Evolutionary conservation across 2,113 vertebrate genomes (phyloP).

Genomic region (Odontophorus gujanensis): DNA sequence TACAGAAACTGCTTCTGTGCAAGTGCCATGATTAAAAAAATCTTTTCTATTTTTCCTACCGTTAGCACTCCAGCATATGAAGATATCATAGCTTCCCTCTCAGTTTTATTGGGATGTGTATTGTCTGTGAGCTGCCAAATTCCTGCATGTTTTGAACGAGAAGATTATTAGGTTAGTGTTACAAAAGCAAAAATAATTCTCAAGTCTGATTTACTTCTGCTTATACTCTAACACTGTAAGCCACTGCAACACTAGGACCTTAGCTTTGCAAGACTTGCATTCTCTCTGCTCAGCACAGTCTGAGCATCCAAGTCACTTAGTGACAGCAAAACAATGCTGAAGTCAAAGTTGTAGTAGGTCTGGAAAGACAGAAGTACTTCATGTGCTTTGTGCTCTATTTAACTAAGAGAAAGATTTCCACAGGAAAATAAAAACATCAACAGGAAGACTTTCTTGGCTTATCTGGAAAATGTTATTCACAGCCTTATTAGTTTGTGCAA

Average conservation of each 20-base stretch:
- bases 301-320: constrained; percentile 72
- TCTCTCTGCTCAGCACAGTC: constrained; percentile 61
- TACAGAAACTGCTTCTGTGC: background rate
- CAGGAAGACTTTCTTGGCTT: background rate
- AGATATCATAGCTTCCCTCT: constrained; percentile 90
- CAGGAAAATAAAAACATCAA: background rate
- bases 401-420: background rate
- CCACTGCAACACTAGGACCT: background rate
- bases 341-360: constrained; percentile 87
- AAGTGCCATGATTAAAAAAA: background rate
- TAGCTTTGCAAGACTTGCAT: constrained; percentile 70
- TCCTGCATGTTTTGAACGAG: constrained; percentile 57
- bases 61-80: constrained; percentile 87
- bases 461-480: background rate
- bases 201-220: background rate
- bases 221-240: background rate
- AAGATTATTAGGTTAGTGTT: background rate
- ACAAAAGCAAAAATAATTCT: background rate
- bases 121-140: constrained; percentile 5
- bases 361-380: constrained; percentile 48
- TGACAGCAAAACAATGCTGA: constrained; percentile 83
- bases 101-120: constrained; percentile 73
- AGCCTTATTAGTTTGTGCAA: background rate
- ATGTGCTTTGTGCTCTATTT: background rate
- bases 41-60: constrained; percentile 68